Conservation (phyloP, 2,888 invertebrate genomes). For the Leptogaster cylindrica region DNA sequence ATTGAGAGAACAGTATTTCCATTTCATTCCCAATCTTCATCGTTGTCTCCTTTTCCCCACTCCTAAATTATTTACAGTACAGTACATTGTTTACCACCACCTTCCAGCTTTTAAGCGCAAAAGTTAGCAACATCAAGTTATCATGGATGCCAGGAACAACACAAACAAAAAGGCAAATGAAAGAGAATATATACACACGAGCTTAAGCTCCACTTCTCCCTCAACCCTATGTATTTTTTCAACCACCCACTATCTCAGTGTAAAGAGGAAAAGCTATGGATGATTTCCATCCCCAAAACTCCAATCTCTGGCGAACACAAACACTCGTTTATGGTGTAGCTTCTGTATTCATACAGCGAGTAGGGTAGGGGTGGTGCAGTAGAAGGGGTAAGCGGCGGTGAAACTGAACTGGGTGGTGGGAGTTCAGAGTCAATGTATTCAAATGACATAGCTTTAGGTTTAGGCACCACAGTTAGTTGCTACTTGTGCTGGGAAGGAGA, state of each 20-base stretch:
- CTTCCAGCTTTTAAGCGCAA: conserved; percentile 42
- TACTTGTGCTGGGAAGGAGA: not conserved
- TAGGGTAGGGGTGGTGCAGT: not conserved
- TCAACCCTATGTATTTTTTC: not conserved
- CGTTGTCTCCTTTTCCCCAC: not conserved
- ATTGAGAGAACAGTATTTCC: too few relatives aligned
- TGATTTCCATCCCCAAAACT: conserved; percentile 46
- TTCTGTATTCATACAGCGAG: conserved; percentile 11
- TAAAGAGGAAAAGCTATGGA: conserved; percentile 44
- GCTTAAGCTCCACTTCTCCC: not conserved
- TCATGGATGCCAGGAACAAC: conserved; percentile 34
- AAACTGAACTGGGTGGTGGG: not conserved
- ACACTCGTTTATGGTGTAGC: conserved; percentile 29
- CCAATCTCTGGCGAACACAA: conserved; percentile 41
- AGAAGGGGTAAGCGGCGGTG: not conserved
- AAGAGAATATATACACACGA: conserved; percentile 11
- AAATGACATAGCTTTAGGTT: conserved; percentile 38
- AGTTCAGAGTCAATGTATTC: conserved; percentile 21
- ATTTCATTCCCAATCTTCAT: not conserved
- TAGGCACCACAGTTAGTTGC: conserved; percentile 6
- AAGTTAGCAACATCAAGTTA: conserved; percentile 44
- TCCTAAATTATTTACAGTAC: conserved; percentile 35
- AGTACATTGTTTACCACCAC: conserved; percentile 38
- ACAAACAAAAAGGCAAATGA: conserved; percentile 36
- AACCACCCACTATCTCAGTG: conserved; percentile 7